Evolutionary conservation across 2,888 invertebrate genomes (phyloP).

Genomic region (Penaeus monodon): DNA sequence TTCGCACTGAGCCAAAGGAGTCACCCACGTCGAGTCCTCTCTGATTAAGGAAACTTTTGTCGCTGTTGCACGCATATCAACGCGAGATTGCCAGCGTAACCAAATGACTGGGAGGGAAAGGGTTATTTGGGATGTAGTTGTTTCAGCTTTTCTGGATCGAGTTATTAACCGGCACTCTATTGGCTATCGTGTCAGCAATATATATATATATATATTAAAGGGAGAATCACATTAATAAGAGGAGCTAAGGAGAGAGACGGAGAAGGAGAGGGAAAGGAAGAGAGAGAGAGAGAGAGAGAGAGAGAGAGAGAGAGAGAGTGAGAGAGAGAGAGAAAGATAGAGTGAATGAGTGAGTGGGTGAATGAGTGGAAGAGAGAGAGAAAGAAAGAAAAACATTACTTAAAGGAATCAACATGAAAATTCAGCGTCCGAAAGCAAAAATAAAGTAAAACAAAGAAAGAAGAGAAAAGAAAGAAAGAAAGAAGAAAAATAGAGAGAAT

Average conservation of each 20-base stretch:
- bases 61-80: not conserved
- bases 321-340: not conserved
- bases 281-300: conserved; percentile 1
- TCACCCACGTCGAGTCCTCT: no score
- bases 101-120: not conserved
- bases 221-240: no score
- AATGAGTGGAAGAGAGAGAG: conserved; percentile 7
- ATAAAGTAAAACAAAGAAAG: no score
- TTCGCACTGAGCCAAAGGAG: no score
- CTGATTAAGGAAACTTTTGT: no score
- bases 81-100: not conserved
- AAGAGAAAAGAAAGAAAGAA: no score
- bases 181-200: no score
- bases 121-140: not conserved
- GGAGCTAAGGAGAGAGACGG: not conserved
- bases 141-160: not conserved
- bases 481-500: no score
- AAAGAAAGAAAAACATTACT: not conserved
- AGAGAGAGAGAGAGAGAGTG: not conserved
- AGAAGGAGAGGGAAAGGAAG: not conserved
- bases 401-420: no score
- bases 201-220: no score
- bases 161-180: not conserved
- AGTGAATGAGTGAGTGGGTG: not conserved
- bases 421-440: no score